Base-by-base conservation (phyloP, 2,888 invertebrate species). In the Ashinkailepas kermadecensis region DNA sequence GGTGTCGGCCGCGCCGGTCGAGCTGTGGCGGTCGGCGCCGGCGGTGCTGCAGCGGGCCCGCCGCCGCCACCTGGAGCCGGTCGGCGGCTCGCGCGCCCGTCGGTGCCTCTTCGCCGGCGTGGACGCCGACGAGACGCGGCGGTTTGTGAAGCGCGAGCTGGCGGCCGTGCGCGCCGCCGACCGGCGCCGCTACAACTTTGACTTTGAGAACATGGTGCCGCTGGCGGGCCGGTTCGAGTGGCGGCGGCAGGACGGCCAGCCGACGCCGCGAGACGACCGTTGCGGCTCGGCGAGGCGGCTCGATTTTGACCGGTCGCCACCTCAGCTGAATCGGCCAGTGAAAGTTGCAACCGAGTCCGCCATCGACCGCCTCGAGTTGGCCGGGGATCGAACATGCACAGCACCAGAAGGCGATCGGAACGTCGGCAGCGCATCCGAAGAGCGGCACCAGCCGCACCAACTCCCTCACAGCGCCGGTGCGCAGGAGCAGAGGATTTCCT, bases 111-210 rank as follows among this genome's bases (percentile, higher is more conserved):
- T 83, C 65, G 83, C 82, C 0, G 82, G 83, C 23, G 83, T 83
- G 4, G 83, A 84, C 81, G 82, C 81, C 82, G 83, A 84, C 9
- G 83, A 83, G 56, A 82, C 82, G 58, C 25, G 81, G 39, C 82
- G 82, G 64, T 83, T 84, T 62, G 83, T 83, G 7, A 82, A 83
- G 57, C 80, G 82, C 13, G 84, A 84, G 80, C 62, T 83, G 57
- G 70, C 58, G 58, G 83, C 82, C 57, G 82, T 83, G n/a, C 78
- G 82, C 8, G 80, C 82, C 64, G 81, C 80, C 23, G 83, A 83
- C 62, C 70, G 67, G 23, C 56, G 80, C 54, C 70, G 81, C 12
- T 84, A 83, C 82, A 84, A 84, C 81, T 84, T 82, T 58, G 83
- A 84, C 67, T 84, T 84, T 54, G 54, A 82, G 54, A 25, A 56